phyloP scores from a whole-genome alignment of 2,797 vertebrate genomes.

The Gorsachius magnificus region DNA sequence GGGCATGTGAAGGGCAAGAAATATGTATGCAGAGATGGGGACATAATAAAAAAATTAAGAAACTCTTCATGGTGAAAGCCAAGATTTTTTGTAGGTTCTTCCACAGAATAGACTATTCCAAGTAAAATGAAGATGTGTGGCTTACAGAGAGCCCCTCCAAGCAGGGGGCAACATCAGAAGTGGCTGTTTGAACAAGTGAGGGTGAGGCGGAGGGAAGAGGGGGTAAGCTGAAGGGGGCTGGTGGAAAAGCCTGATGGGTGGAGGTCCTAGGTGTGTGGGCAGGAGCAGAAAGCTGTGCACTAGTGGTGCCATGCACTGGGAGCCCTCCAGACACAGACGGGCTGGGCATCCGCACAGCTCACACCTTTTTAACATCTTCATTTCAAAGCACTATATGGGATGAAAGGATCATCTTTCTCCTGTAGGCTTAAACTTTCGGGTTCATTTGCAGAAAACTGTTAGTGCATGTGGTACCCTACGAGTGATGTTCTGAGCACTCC shows the following conservation, averaged over 20 bases:
- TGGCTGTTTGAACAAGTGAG: neutral
- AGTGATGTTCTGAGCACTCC: neutral
- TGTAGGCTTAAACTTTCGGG: neutral
- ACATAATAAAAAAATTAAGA: neutral
- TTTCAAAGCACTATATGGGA: neutral
- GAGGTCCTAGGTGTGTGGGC: neutral
- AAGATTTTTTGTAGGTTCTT: neutral
- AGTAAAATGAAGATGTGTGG: neutral
- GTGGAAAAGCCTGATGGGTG: neutral
- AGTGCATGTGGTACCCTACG: neutral
- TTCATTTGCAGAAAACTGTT: neutral
- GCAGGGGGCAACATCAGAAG: neutral
- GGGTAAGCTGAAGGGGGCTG: neutral
- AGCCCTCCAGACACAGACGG: neutral
- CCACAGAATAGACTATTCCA: neutral
- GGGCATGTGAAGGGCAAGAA: neutral
- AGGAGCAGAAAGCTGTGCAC: neutral
- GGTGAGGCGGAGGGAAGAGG: neutral
- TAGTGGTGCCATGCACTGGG: neutral
- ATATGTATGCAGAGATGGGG: neutral
- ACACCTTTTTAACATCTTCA: neutral
- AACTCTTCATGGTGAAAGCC: neutral
- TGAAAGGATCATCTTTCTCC: neutral
- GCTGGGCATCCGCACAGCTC: neutral
- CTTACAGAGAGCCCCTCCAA: neutral